Evolutionary conservation across 2,888 invertebrate genomes (phyloP), one percentile per base, ranked within the genome.

Genomic region (Scaptomyza polygonia): DNA sequence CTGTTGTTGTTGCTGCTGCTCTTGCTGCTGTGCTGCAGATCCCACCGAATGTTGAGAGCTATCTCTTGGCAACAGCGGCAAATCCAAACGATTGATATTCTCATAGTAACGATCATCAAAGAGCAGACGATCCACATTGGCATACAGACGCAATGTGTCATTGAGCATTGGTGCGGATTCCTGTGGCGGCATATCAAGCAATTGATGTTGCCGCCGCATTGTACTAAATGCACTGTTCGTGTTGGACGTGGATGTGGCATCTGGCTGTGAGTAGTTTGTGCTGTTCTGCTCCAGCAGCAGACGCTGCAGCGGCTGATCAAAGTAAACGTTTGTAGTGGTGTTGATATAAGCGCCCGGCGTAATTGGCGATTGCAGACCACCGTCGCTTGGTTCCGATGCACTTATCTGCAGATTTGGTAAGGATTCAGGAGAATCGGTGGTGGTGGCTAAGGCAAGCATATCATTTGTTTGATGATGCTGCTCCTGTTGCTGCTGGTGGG

Each of bases 291-390:
- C 90, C 55, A 77, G 30, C 18, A 48, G 40, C 69, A 67, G 21
- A 0, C 80, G 55, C 68, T 73, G 71, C 48, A 89, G 14, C 0
- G 89, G 94, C 81, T 94, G 93, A 63, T 93, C 94, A 77, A 94
- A 93, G 84, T 94, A 94, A 2, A 94, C 90, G 90, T 94, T 94
- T 40, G 93, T 81, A 90, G 93, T 94, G 39, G 93, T 86, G 45
- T 80, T 90, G 88, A 54, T 90, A 79, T 82, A 92, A 27, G 51
- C 77, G 25, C 77, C 77, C 0, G 74, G 72, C 1, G 81, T 77
- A 2, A 67, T 74, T 25, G 77, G 88, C 6, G 84, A 83, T 12
- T 88, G 76, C 11, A 73, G 49, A 1, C 62, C 73, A 0, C 53
- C 72, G 2, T 40, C 18, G 8, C 16, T 32, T 8, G 32, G 25